Percentiles rank a stretch among this genome's conserved stretches.
These are phyloP conservation scores for Dysmachus trigonus DNA, from an alignment of 2,888 invertebrate species.

Conservation along the genomic window DNA sequence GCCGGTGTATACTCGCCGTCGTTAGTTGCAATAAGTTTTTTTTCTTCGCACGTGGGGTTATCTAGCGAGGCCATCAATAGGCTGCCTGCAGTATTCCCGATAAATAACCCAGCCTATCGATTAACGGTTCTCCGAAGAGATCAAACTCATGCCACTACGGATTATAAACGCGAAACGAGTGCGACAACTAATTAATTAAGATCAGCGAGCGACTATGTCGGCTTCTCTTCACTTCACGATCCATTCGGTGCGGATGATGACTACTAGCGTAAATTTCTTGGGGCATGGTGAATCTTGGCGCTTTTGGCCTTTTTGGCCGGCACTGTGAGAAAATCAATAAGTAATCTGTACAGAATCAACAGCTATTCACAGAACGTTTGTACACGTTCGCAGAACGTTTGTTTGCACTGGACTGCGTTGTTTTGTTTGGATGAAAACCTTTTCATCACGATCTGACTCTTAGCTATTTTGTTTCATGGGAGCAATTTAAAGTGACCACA, in stretches of 20 bases:
- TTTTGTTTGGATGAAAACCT: background rate
- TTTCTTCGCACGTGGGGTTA: constrained; percentile 23
- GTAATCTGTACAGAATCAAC: background rate
- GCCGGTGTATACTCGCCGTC: background rate
- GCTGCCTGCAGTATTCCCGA: background rate
- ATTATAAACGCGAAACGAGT: constrained; percentile 17
- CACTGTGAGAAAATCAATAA: background rate
- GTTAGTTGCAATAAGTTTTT: background rate
- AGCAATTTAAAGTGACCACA: background rate
- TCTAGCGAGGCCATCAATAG: background rate
- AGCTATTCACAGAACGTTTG: background rate
- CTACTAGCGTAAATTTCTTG: background rate
- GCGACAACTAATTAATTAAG: constrained; percentile 34
- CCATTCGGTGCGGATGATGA: background rate
- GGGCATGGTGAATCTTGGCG: background rate
- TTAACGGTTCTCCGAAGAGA: constrained; percentile 21
- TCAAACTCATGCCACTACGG: constrained; percentile 19
- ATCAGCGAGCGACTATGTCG: background rate
- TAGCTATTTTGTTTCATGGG: background rate
- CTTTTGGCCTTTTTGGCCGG: background rate
- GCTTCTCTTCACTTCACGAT: background rate
- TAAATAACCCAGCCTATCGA: constrained; percentile 21
- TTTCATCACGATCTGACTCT: background rate
- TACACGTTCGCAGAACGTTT: background rate
- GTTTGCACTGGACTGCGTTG: background rate